Evolutionary conservation across 2,797 vertebrate species (phyloP).

Genomic region (Hydrophis major): DNA sequence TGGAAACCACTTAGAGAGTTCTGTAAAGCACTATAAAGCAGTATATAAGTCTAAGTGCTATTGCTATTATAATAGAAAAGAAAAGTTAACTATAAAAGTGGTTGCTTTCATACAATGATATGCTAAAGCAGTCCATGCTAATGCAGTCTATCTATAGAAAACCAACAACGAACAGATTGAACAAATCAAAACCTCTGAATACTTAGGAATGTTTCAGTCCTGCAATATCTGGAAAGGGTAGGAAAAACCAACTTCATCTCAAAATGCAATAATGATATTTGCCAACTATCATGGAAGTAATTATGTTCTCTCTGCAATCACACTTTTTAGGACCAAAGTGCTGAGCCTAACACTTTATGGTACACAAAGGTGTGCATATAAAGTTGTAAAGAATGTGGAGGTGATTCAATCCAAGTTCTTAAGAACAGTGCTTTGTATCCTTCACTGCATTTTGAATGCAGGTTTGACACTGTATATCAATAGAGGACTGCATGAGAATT

Average conservation of each 20-base stretch:
- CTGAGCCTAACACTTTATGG: neutral
- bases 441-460: neutral
- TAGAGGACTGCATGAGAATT: neutral
- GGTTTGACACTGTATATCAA: neutral
- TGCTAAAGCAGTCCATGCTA: neutral
- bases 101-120: neutral
- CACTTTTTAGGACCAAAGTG: neutral
- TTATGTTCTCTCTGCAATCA: neutral
- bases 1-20: no score
- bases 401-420: neutral
- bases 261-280: neutral
- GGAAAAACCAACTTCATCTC: neutral
- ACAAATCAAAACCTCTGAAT: neutral
- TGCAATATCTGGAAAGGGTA: neutral
- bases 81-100: neutral
- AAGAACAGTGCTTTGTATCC: neutral
- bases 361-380: neutral
- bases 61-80: no score
- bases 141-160: neutral
- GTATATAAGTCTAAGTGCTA: no score
- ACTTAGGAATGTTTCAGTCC: neutral
- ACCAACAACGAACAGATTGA: neutral
- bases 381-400: neutral
- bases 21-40: no score
- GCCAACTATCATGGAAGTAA: neutral